Conservation (phyloP, 1,140 invertebrate species). For the Pseudomyrmex pallidus region DNA sequence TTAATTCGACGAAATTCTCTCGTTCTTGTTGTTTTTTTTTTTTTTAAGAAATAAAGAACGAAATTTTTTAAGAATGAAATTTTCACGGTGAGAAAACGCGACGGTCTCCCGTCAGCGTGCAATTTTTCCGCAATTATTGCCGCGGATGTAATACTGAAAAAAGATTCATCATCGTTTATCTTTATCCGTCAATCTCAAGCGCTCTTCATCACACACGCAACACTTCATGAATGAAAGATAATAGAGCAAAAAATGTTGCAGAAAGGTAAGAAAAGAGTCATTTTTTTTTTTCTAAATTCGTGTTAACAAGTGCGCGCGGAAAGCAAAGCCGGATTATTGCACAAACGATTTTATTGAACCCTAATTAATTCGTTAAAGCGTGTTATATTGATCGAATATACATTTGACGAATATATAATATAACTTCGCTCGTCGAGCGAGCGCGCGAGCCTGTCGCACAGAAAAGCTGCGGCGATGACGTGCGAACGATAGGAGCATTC, state of each 20-base stretch:
- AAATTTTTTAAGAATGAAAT: too few species aligned
- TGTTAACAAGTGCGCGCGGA: background rate
- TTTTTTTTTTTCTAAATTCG: background rate
- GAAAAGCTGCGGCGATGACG: slow-evolving; percentile 16
- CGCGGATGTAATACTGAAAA: background rate
- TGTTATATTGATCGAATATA: slow-evolving; percentile 25
- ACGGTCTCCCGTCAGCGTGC: background rate
- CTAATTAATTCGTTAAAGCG: background rate
- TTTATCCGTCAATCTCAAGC: slow-evolving; percentile 27
- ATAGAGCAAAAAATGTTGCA: background rate
- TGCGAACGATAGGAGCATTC: slow-evolving; percentile 41
- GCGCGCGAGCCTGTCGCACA: background rate
- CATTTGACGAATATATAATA: slow-evolving; percentile 26
- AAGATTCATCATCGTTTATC: slow-evolving; percentile 31
- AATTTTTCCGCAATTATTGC: background rate
- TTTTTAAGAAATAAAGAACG: too few species aligned
- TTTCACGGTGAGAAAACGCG: background rate
- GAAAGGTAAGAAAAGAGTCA: background rate
- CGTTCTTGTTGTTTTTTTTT: too few species aligned
- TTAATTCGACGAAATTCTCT: background rate
- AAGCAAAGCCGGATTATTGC: background rate
- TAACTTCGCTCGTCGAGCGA: background rate
- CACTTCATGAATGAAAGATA: slow-evolving; percentile 1
- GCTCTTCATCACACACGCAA: background rate
- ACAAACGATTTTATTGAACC: background rate